phyloP scores from a whole-genome alignment of 2,888 invertebrate genomes.

The Eupithecia vulgata region DNA sequence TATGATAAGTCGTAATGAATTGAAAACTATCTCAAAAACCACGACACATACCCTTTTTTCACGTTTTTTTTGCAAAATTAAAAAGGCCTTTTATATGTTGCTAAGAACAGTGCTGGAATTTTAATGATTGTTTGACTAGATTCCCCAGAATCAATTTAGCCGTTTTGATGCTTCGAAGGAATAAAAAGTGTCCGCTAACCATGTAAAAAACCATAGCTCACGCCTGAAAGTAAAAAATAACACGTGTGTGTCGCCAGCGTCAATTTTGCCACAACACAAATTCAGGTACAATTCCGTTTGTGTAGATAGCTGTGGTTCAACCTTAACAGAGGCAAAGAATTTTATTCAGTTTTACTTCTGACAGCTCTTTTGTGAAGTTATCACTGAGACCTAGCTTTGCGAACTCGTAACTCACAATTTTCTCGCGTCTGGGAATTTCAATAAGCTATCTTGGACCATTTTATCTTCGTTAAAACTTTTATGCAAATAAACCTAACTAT shows the following conservation, averaged over 20 bases:
- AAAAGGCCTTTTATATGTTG: not conserved
- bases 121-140: too few relatives aligned
- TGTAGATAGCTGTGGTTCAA: not conserved
- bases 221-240: too few relatives aligned
- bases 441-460: not conserved
- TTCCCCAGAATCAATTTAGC: not conserved
- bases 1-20: not conserved
- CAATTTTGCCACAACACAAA: not conserved
- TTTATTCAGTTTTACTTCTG: slow-evolving; percentile 16
- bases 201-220: not conserved
- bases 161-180: not conserved
- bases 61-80: too few relatives aligned
- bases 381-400: slow-evolving; percentile 15
- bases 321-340: not conserved
- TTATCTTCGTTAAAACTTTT: not conserved
- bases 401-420: slow-evolving; percentile 3
- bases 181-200: not conserved
- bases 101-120: not conserved
- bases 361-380: slow-evolving; percentile 24
- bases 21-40: not conserved
- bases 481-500: not conserved
- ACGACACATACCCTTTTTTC: not conserved
- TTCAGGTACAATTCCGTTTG: not conserved
- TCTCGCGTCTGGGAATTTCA: not conserved
- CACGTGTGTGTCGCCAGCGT: not conserved